These are phyloP conservation scores for Anoplopoma fimbria DNA, from an alignment of 2,113 vertebrate genomes.

Conservation along the genomic window DNA sequence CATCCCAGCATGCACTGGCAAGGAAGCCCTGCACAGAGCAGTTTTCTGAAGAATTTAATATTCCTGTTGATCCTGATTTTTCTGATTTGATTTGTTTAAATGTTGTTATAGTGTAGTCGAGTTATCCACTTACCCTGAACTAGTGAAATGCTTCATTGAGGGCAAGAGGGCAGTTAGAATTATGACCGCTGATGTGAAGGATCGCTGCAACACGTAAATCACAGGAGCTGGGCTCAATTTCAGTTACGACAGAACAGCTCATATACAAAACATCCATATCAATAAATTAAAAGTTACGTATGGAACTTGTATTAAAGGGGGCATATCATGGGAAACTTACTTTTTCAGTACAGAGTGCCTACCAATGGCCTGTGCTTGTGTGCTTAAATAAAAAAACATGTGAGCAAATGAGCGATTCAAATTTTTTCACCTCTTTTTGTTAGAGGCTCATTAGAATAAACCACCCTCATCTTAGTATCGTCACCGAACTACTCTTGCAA, in stretches of 20 bases:
- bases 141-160: conserved; percentile 5
- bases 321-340: neutral
- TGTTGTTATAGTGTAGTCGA: neutral
- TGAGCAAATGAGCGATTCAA: too few relatives aligned
- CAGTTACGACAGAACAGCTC: conserved; percentile 34
- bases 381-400: too few relatives aligned
- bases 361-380: neutral
- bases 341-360: neutral
- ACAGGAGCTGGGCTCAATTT: conserved; percentile 21
- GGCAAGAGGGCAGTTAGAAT: conserved; percentile 1
- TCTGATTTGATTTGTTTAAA: neutral
- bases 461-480: too few relatives aligned
- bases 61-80: neutral
- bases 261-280: neutral
- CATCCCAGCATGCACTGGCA: conserved; percentile 39
- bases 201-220: conserved; percentile 33
- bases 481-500: too few relatives aligned
- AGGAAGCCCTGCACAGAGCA: neutral
- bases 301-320: neutral
- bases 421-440: neutral
- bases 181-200: conserved; percentile 28
- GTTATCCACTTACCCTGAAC: neutral
- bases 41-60: neutral
- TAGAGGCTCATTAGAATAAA: neutral
- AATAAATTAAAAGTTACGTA: neutral